Evolutionary conservation across 1,140 invertebrate genomes (phyloP), one percentile per base, ranked within the genome.

Genomic region (Coboldia fuscipes): DNA sequence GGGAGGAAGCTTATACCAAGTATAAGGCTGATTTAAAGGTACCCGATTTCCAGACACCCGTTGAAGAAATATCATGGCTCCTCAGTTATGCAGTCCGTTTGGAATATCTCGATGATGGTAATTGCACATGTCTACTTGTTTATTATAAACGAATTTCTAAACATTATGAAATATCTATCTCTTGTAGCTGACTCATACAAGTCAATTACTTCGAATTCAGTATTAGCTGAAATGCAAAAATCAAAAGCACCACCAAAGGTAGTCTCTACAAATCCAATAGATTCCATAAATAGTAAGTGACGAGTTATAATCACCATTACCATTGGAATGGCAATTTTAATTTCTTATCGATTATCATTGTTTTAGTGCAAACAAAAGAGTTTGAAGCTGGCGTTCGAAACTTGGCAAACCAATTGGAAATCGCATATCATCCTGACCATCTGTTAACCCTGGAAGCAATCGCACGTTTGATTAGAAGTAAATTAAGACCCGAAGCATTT

Each of bases 41-140:
- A 57, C 70, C 70, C 12, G 46, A 61, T 4, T 53, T 56, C 34
- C 47, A 45, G 39, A 61, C 43, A 30, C 51, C 55, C 37, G 40
- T 62, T 33, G 70, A 85, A 42, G 66, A 74, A 46, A 45, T 89
- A 1, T 83, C 89, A 45, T 93, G 86, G 84, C 51, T 94, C n/a
- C 45, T 90, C 2, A 74, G 74, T 2, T 68, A 75, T 48, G 85
- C 88, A 34, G 62, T 92, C 9, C 62, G 75, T 48, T 63, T 88
- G 26, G 81, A 86, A 49, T 86, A 77, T 56, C 66, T 69, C 17
- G 82, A 89, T 48, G 72, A 82, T 57, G 62, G 79, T 83, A 63
- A 63, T 58, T 47, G 9, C 20, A 12, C 3, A 30, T 30, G 15
- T 18, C 17, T 20, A 18, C 22, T 41, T 33, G 41, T 44, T 29